Base-by-base conservation (phyloP, 92 coral and sea anemone species). In the Siderastrea radians region DNA sequence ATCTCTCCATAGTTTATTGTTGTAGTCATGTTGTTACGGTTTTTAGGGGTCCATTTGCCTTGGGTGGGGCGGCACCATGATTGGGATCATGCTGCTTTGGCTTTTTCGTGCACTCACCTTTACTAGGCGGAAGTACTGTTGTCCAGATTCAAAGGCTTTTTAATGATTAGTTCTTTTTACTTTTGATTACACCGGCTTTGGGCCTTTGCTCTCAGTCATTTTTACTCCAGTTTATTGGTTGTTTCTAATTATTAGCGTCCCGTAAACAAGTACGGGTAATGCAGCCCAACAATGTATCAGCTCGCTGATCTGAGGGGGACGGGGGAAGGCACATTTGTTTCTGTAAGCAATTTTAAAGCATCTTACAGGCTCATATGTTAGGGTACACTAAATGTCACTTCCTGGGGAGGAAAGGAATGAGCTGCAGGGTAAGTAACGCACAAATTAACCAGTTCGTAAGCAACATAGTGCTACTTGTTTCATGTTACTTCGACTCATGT, bases 21-120 rank as follows among this genome's bases (percentile, higher is more conserved):
- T n/a, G n/a, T n/a, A n/a, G n/a, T n/a, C n/a, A n/a, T n/a, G n/a
- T n/a, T n/a, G n/a, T n/a, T n/a, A n/a, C n/a, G n/a, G n/a, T n/a
- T 71, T 48, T 55, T 48, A 49, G 84, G 75, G 75, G 54, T 71
- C 54, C 44, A 49, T 26, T 65, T 84, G 45, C 81, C 88, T 61
- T 62, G 82, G 89, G 89, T 85, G 83, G 83, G 83, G 83, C 89
- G 67, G 82, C 89, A 85, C n/a, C 82, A 85, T 85, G 59, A 74
- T 55, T 85, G 45, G 6, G 74, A 13, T 74, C 50, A 11, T 59
- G 51, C 51, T 65, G 75, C 75, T 65, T 7, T 49, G 84, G 89
- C 77, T 64, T 75, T 85, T 85, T 71, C 47, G 54, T 44, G 85
- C 75, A 81, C 88, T 59, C 81, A 84, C 88, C 88, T 84, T 74